These are phyloP conservation scores for Ictidomys tridecemlineatus DNA, from an alignment of 2,113 vertebrate genomes.

Conservation along the genomic window DNA sequence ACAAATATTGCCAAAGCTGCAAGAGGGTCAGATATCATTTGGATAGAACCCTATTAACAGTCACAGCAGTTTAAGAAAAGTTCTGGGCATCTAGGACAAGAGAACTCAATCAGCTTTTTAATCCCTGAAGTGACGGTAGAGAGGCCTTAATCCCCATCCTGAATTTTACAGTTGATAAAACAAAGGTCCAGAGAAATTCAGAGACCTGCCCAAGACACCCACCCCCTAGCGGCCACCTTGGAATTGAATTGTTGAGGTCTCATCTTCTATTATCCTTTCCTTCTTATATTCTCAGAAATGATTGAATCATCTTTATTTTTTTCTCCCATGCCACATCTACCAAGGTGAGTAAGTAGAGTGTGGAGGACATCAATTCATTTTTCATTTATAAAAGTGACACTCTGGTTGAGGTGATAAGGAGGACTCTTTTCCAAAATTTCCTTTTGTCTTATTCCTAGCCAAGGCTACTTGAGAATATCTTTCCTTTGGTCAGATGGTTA, in stretches of 20 bases:
- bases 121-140: background rate
- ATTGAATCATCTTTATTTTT: background rate
- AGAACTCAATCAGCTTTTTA: background rate
- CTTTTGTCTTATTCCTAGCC: background rate
- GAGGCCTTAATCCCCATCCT: background rate
- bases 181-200: background rate
- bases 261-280: background rate
- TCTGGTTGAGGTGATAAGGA: background rate
- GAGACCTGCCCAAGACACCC: background rate
- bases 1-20: background rate
- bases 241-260: background rate
- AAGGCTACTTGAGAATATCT: background rate
- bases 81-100: background rate
- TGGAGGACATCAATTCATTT: background rate
- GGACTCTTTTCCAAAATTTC: background rate
- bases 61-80: background rate
- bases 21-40: background rate
- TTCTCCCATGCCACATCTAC: background rate
- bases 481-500: background rate
- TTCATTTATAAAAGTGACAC: background rate
- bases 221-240: background rate
- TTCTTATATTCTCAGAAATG: background rate
- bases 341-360: background rate
- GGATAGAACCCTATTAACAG: background rate
- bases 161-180: background rate